Evolutionary conservation across 2,113 vertebrate genomes (phyloP), one percentile per base, ranked within the genome.

Genomic region (Eubucco bourcierii): DNA sequence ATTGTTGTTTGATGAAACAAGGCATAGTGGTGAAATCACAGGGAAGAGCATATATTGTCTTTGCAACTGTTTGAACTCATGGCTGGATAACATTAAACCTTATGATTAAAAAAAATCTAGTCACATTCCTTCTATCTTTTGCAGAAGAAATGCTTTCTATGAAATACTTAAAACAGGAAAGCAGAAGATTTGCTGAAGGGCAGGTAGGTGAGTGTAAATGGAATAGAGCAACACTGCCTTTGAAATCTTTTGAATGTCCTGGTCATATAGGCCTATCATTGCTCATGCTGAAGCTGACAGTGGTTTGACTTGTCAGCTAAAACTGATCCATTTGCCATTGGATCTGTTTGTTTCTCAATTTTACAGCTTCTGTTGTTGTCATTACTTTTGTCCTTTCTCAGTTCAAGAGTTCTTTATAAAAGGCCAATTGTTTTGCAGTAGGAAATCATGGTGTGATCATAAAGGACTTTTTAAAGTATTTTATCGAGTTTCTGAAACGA

Each of bases 1-100:
- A 92, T 93, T 93, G 80, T 94, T 96, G 84, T 94, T 96, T 92
- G 52, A 56, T 76, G 14, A 82, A 92, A 74, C 12, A 78, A 73
- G 72, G 34, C 53, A 68, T 33, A 76, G 55, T 23, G 71, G 64
- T 92, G 84, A 90, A 95, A 93, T 77, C 56, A 25, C 20, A 89
- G 60, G 76, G 64, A 56, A 66, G 41, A 83, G 50, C 12, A 50
- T 65, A 12, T 27, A 65, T 74, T 85, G 63, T 73, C 16, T 87
- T 56, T 93, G 84, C 9, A 72, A 59, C 7, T 89, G 2, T 63
- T 84, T 60, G 28, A 87, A 76, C 60, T 84, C 25, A 24, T 33
- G 20, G 25, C 41, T 82, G 24, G 24, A 27, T 90, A 77, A 31
- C 10, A 5, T 74, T 63, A 37, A 19, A 63, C 8, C 5, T 25